Conservation (phyloP, 1,140 invertebrate species). For the Listronotus oregonensis region DNA sequence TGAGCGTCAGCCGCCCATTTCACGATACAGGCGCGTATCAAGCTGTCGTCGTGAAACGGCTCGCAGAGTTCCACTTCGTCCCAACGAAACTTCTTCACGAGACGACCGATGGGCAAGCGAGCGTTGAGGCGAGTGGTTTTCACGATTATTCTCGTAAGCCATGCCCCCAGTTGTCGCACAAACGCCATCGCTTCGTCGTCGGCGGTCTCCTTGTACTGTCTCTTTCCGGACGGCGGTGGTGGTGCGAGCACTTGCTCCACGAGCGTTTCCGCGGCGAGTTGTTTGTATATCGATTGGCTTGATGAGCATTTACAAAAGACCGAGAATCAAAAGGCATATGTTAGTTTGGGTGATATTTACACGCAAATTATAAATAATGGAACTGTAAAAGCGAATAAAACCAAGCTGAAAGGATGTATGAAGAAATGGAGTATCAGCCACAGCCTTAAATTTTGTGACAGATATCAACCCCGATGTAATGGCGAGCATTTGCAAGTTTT, state of each 20-base stretch:
- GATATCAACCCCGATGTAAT: too few species aligned
- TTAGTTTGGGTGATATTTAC: not conserved
- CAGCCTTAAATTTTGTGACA: too few species aligned
- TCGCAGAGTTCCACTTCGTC: not conserved
- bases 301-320: not conserved
- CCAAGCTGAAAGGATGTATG: not conserved
- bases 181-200: not conserved
- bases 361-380: not conserved
- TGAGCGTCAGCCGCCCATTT: too few species aligned
- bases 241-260: not conserved
- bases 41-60: conserved; percentile 1
- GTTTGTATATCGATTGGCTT: not conserved
- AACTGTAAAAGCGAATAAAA: not conserved
- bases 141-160: not conserved
- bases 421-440: too few species aligned
- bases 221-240: not conserved
- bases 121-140: not conserved
- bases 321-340: not conserved
- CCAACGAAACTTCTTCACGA: not conserved
- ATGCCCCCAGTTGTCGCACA: not conserved
- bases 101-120: not conserved
- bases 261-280: not conserved
- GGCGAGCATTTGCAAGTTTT: too few species aligned
- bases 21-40: conserved; percentile 1
- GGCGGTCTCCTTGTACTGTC: not conserved